A percentile compares a stretch with the other conserved stretches of the same genome.
phyloP scores from a whole-genome alignment of 2,888 invertebrate species.

The Nudaria mundana region DNA sequence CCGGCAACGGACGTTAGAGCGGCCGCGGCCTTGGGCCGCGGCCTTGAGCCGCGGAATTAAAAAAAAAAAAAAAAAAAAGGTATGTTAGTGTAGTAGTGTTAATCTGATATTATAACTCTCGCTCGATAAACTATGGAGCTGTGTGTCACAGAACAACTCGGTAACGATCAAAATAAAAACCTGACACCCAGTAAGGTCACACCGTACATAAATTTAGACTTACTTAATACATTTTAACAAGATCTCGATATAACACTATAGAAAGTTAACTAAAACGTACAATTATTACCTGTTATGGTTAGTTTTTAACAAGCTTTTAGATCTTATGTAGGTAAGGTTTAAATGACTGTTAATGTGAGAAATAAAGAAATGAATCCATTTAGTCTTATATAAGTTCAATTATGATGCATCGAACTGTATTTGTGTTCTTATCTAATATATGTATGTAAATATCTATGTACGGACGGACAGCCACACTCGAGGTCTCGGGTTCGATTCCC shows the following conservation, averaged over 20 bases:
- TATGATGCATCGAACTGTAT: background rate
- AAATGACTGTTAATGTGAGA: conserved; percentile 3
- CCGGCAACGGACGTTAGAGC: too few relatives aligned
- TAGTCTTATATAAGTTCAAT: conserved; percentile 3
- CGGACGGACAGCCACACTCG: too few relatives aligned
- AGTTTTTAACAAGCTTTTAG: conserved; percentile 1
- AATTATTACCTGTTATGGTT: conserved; percentile 11
- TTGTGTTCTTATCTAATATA: background rate
- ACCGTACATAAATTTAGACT: conserved; percentile 42
- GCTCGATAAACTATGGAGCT: background rate
- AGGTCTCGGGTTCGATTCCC: too few relatives aligned
- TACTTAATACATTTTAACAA: conserved; percentile 9
- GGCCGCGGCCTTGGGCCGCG: too few relatives aligned
- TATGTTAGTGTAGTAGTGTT: too few relatives aligned
- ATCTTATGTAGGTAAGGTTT: conserved; percentile 3
- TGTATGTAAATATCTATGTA: background rate
- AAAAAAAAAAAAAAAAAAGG: too few relatives aligned
- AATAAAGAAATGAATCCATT: background rate
- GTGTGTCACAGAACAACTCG: conserved; percentile 13
- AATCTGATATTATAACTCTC: background rate
- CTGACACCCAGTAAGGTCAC: conserved; percentile 36
- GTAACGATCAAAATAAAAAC: conserved; percentile 29
- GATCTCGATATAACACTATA: conserved; percentile 11
- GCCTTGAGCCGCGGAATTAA: too few relatives aligned
- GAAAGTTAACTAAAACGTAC: conserved; percentile 8